Base-by-base conservation (phyloP, 2,113 vertebrate genomes). In the Bos taurus region DNA sequence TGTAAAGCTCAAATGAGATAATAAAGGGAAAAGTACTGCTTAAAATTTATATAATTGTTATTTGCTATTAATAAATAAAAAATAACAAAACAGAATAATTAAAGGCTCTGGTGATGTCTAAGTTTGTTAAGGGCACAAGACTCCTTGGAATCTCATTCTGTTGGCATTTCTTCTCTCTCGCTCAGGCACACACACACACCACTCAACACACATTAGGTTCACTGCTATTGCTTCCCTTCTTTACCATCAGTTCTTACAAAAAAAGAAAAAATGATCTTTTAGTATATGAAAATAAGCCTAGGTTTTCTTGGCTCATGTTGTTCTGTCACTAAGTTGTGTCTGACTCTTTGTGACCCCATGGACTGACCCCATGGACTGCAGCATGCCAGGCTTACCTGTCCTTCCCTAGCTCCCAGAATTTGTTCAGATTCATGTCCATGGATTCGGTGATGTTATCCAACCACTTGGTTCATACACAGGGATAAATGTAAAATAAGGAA, bases 11-110 rank as follows among this genome's bases (percentile, higher is more conserved):
- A 77, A 94, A 52, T 87, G 28, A 90, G 52, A 91, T 43, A 67
- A 71, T 52, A 30, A 96, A 91, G 21, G 21, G 52, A 28, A 81
- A 96, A 91, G 26, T 87, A 81, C 26, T 23, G 78, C 52, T 80
- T n/a, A 81, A 94, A 91, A 52, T 86, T 46, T 43, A 54, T 62
- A 11, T 40, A 92, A 83, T 48, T 92, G 10, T 56, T 88, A 30
- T 25, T 46, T 91, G 33, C 52, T 87, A 82, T 67, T 91, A 92
- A 94, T 96, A 86, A 90, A 64, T 59, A 6, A 83, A 74, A 96
- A 92, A 46, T 30, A 92, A 62, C 21, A 52, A 59, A 82, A 62
- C 13, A 56, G 23, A 77, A 90, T 48, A 88, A 78, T 84, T 83
- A 82, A 97, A 83, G 74, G 5, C 77, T 62, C 88, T 62, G 48